A percentile compares a stretch with the other conserved stretches of the same genome.
Evolutionary conservation across 1,140 invertebrate genomes (phyloP).

Genomic region (Lerema accius): DNA sequence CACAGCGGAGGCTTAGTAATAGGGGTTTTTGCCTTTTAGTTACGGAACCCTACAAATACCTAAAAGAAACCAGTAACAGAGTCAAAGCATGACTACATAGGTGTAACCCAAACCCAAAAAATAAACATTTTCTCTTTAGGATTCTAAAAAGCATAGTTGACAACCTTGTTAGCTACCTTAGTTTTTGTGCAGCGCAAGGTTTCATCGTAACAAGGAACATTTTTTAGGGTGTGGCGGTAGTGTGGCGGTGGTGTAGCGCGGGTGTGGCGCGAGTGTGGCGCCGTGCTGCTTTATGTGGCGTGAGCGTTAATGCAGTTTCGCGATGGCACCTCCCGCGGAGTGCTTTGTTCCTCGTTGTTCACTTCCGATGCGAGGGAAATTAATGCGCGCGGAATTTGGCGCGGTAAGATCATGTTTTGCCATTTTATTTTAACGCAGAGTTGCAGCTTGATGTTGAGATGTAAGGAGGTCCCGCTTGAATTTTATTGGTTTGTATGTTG

Average conservation of each 20-base stretch:
- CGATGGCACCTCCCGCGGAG: slow-evolving; percentile 12
- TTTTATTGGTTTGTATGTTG: neutral
- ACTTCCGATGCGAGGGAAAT: slow-evolving; percentile 34
- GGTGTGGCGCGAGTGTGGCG: slow-evolving; percentile 7
- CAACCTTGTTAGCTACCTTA: no score
- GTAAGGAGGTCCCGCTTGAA: neutral
- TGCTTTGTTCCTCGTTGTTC: slow-evolving; percentile 30
- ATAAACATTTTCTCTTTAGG: no score
- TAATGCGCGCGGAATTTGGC: slow-evolving; percentile 42
- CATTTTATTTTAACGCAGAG: neutral
- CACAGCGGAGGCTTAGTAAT: no score
- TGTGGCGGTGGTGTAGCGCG: neutral
- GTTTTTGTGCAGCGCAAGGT: no score
- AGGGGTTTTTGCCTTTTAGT: no score
- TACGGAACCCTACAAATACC: no score
- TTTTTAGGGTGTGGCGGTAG: neutral
- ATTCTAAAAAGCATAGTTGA: no score
- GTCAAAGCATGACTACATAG: no score
- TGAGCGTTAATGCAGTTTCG: slow-evolving; percentile 24
- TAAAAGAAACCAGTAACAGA: no score
- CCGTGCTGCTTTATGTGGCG: slow-evolving; percentile 17
- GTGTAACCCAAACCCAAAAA: no score
- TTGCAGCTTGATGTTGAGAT: neutral
- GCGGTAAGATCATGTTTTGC: slow-evolving; percentile 9
- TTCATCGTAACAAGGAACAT: no score